Conservation (phyloP, 2,888 invertebrate species). For the Apoda limacodes region DNA sequence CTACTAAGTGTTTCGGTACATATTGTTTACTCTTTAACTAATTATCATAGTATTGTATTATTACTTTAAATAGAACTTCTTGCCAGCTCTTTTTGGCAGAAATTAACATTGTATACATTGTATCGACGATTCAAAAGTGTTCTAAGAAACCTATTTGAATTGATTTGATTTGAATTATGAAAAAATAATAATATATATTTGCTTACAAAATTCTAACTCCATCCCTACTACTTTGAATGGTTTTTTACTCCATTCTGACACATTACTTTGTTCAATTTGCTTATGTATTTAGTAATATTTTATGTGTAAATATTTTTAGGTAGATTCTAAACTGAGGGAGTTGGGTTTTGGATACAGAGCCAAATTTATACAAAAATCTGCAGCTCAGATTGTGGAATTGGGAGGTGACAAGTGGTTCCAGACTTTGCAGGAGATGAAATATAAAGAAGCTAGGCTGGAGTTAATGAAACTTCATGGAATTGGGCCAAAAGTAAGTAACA, state of each 20-base stretch:
- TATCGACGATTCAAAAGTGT: no score
- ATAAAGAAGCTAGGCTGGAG: slow-evolving; percentile 77
- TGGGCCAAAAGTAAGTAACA: slow-evolving; percentile 83
- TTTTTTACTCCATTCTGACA: background rate
- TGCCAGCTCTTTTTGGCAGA: no score
- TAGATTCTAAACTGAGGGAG: slow-evolving; percentile 78
- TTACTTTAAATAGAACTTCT: no score
- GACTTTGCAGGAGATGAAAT: slow-evolving; percentile 74
- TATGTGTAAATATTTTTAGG: slow-evolving; percentile 34
- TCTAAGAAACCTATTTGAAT: no score
- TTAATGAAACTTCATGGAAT: slow-evolving; percentile 88
- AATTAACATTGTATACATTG: no score
- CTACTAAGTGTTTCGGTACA: no score
- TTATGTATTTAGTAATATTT: background rate
- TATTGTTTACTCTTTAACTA: no score
- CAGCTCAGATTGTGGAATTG: slow-evolving; percentile 74
- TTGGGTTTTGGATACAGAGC: slow-evolving; percentile 91
- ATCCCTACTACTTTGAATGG: background rate
- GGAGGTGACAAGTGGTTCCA: slow-evolving; percentile 82
- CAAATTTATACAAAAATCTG: slow-evolving; percentile 83
- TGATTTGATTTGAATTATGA: no score
- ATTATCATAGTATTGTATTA: no score
- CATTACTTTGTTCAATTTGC: background rate
- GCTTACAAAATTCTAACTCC: no score
- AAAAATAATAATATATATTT: background rate